These are phyloP conservation scores for Shinisaurus crocodilurus DNA, from an alignment of 2,113 vertebrate genomes.

Conservation along the genomic window DNA sequence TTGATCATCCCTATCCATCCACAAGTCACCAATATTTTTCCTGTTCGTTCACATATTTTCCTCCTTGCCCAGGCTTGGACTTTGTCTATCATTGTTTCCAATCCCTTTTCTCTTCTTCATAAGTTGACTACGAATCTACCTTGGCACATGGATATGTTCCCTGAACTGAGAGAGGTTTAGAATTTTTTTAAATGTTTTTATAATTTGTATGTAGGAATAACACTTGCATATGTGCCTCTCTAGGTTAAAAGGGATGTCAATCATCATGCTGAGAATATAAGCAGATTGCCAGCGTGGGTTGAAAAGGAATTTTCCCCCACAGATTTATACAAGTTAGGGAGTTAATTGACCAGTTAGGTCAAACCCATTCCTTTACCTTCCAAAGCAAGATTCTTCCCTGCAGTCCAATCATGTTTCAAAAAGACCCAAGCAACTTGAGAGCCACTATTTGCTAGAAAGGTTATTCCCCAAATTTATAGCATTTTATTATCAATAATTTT, in stretches of 20 bases:
- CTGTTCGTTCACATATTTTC: slow-evolving; percentile 37
- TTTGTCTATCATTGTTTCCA: slow-evolving; percentile 46
- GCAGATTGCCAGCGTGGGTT: slow-evolving; percentile 77
- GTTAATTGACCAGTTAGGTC: slow-evolving; percentile 71
- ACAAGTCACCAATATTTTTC: neutral
- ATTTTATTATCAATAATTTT: slow-evolving; percentile 41
- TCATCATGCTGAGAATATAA: slow-evolving; percentile 76
- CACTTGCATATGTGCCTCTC: slow-evolving; percentile 73
- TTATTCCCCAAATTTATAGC: neutral
- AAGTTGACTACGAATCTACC: slow-evolving; percentile 69
- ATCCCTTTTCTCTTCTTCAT: slow-evolving; percentile 60
- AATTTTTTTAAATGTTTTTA: slow-evolving; percentile 66
- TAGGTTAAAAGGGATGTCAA: slow-evolving; percentile 77
- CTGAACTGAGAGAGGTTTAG: slow-evolving; percentile 67
- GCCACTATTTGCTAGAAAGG: slow-evolving; percentile 6
- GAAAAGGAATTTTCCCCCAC: slow-evolving; percentile 74
- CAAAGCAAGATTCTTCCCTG: slow-evolving; percentile 58
- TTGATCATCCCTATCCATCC: neutral
- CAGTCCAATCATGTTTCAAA: slow-evolving; percentile 40
- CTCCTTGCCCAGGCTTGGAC: slow-evolving; percentile 21
- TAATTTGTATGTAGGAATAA: slow-evolving; percentile 75
- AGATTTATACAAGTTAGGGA: slow-evolving; percentile 67
- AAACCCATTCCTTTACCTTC: slow-evolving; percentile 66
- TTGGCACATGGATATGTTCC: slow-evolving; percentile 71
- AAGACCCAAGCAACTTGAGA: slow-evolving; percentile 50